Percentiles rank a stretch among this genome's conserved stretches.
phyloP scores from a whole-genome alignment of 2,888 invertebrate species.

The Sinopyrophorus schimmeli region DNA sequence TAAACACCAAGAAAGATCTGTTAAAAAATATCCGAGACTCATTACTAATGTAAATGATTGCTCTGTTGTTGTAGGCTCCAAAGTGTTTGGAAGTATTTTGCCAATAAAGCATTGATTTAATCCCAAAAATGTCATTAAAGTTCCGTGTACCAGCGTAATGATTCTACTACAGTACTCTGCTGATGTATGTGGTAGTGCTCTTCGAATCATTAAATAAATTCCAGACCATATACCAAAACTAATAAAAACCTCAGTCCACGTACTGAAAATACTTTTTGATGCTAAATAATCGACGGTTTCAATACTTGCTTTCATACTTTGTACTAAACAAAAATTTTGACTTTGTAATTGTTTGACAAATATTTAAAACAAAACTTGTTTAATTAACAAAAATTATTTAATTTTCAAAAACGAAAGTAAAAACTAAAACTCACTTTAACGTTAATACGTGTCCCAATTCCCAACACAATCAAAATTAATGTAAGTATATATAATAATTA shows the following conservation, averaged over 20 bases:
- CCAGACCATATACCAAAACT: conserved; percentile 40
- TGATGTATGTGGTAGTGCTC: conserved; percentile 34
- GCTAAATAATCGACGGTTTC: neutral
- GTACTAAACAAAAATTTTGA: conserved; percentile 10
- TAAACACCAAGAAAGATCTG: conserved; percentile 64
- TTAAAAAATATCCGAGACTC: conserved; percentile 67
- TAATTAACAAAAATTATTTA: conserved; percentile 4
- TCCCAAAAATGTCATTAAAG: conserved; percentile 43
- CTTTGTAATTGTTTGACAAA: conserved; percentile 2
- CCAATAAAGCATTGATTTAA: conserved; percentile 49
- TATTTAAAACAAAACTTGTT: conserved; percentile 18
- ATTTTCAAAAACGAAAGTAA: too few relatives aligned
- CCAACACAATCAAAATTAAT: too few relatives aligned
- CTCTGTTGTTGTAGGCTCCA: conserved; percentile 42
- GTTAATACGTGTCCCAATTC: too few relatives aligned
- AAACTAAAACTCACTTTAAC: too few relatives aligned
- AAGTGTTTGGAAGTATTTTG: conserved; percentile 43
- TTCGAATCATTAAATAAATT: conserved; percentile 35
- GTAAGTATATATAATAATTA: too few relatives aligned
- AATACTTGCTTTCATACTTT: too few relatives aligned
- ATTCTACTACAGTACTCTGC: conserved; percentile 46
- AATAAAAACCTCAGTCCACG: conserved; percentile 11
- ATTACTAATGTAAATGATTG: conserved; percentile 57
- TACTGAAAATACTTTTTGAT: conserved; percentile 7
- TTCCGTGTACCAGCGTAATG: conserved; percentile 45